Conservation (phyloP, 2,888 invertebrate genomes). For the Macrophya annulata region DNA sequence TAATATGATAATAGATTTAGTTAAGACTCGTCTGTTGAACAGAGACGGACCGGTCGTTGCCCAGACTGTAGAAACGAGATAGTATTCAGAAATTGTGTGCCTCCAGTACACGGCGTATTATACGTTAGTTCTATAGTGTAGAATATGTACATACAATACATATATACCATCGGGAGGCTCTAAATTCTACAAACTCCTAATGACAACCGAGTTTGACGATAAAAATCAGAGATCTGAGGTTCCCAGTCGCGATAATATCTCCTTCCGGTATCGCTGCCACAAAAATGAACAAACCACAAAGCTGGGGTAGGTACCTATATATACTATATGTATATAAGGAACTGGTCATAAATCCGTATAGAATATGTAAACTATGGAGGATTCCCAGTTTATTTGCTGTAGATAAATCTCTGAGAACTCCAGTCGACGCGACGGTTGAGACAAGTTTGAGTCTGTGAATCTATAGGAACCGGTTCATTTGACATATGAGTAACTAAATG, state of each 20-base stretch:
- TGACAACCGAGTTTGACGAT: background rate
- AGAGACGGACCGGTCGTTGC: conserved; percentile 30
- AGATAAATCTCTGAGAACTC: background rate
- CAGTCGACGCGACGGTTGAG: background rate
- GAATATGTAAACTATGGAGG: background rate
- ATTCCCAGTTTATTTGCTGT: background rate
- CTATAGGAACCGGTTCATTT: conserved; percentile 44
- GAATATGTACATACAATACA: background rate
- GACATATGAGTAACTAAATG: conserved; percentile 4
- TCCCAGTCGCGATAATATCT: background rate
- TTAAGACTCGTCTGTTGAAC: conserved; percentile 39
- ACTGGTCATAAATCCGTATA: background rate
- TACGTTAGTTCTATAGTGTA: background rate
- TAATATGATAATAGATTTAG: conserved; percentile 60
- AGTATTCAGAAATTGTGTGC: conserved; percentile 18
- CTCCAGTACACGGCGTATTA: background rate
- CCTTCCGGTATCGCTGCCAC: background rate
- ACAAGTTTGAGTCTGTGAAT: conserved; percentile 40
- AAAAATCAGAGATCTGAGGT: background rate
- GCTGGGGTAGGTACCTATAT: background rate
- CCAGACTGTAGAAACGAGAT: conserved; percentile 30
- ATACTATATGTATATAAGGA: background rate
- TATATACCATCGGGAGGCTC: background rate
- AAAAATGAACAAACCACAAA: background rate
- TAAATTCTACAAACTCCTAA: background rate